Evolutionary conservation across 2,888 invertebrate species (phyloP).

Genomic region (Seira sanloemensis): DNA sequence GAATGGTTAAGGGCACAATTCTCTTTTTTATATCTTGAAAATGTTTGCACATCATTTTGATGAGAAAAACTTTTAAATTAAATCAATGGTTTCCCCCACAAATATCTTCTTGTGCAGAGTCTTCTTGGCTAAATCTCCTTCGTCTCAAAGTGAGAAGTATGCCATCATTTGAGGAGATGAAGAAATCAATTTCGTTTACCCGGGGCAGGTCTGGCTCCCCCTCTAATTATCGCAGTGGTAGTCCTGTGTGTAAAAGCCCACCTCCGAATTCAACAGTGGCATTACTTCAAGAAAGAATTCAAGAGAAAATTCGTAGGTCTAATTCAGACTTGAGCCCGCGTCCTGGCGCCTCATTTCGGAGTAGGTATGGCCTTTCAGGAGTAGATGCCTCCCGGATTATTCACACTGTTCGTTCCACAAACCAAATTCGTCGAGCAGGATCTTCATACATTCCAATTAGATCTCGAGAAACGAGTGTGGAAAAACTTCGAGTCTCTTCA

Average conservation of each 20-base stretch:
- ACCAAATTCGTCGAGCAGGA: constrained; percentile 58
- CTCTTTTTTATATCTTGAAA: neutral
- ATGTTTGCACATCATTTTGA: neutral
- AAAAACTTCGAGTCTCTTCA: constrained; percentile 76
- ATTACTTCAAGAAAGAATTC: constrained; percentile 70
- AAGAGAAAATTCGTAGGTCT: constrained; percentile 68
- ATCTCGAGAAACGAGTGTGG: constrained; percentile 68
- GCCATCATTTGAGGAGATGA: constrained; percentile 71
- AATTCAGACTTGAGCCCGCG: constrained; percentile 68
- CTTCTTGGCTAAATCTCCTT: constrained; percentile 53
- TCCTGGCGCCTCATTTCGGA: constrained; percentile 47
- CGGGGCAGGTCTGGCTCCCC: constrained; percentile 66
- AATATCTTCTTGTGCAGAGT: constrained; percentile 1
- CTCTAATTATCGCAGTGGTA: constrained; percentile 64
- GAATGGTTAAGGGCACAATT: neutral
- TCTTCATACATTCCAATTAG: constrained; percentile 68
- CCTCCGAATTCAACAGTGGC: constrained; percentile 67
- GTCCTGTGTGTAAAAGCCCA: constrained; percentile 67
- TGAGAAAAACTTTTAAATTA: neutral
- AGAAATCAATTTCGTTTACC: constrained; percentile 54
- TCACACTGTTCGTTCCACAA: constrained; percentile 65
- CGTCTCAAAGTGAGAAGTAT: constrained; percentile 61
- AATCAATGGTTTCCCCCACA: neutral
- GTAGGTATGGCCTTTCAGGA: constrained; percentile 58
- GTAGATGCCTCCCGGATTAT: constrained; percentile 64